These are phyloP conservation scores for Athetis lepigone DNA, from an alignment of 2,888 invertebrate genomes.

Conservation along the genomic window DNA sequence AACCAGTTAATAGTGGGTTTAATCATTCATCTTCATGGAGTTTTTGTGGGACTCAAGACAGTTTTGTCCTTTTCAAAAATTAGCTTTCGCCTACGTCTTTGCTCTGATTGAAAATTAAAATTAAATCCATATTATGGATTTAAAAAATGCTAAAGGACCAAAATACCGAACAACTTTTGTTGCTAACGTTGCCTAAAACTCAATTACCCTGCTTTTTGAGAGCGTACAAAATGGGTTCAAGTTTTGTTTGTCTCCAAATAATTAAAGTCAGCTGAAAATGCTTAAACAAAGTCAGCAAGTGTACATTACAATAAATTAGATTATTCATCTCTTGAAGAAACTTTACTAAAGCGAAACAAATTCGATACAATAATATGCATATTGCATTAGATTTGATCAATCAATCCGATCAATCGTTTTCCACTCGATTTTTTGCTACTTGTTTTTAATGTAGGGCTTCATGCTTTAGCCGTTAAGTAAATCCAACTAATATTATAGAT, in stretches of 20 bases:
- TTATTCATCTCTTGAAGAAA: conserved; percentile 18
- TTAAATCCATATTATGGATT: no score
- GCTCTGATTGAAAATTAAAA: no score
- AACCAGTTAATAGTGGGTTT: no score
- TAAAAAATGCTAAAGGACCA: no score
- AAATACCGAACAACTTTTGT: no score
- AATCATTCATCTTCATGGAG: no score
- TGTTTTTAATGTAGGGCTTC: conserved; percentile 38
- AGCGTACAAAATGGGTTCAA: background rate
- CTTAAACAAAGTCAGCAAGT: conserved; percentile 20
- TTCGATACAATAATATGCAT: conserved; percentile 23
- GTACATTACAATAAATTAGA: conserved; percentile 22
- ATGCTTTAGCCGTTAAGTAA: conserved; percentile 16
- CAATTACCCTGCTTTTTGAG: no score
- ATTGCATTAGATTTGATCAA: no score
- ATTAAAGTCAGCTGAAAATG: conserved; percentile 12
- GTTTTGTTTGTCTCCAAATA: conserved; percentile 38
- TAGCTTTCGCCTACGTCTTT: no score
- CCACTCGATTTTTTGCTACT: conserved; percentile 42
- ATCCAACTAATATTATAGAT: background rate
- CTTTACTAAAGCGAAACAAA: background rate
- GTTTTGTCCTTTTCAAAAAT: no score
- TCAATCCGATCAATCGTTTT: conserved; percentile 32
- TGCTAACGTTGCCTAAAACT: no score
- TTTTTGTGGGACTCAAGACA: no score